phyloP scores from a whole-genome alignment of 2,797 vertebrate species.

The Rallus crepitans region DNA sequence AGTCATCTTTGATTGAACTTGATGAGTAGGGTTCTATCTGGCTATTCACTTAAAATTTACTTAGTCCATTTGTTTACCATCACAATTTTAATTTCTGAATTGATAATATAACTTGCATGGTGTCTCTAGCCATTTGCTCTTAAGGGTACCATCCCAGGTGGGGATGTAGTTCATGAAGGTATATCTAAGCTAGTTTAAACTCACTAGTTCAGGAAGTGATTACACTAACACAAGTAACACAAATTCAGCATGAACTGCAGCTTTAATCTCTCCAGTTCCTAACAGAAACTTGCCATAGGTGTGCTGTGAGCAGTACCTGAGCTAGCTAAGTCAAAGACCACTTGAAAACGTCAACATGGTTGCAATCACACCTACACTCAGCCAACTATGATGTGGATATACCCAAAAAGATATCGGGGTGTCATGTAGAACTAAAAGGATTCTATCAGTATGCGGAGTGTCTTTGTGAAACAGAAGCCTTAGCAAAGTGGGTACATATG shows the following conservation, averaged over 20 bases:
- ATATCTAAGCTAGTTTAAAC: neutral
- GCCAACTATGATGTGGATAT: neutral
- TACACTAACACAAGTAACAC: neutral
- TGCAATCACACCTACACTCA: neutral
- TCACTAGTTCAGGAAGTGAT: neutral
- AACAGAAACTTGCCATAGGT: neutral
- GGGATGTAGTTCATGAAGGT: neutral
- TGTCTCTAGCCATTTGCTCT: neutral
- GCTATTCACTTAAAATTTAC: neutral
- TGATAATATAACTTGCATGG: neutral
- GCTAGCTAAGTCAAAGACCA: neutral
- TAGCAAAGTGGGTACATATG: accelerated
- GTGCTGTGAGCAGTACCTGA: neutral
- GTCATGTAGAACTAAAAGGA: neutral
- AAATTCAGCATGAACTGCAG: neutral
- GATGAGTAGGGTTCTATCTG: neutral
- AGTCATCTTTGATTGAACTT: neutral
- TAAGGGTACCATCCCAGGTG: neutral
- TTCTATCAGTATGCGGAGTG: neutral
- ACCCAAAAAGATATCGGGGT: neutral
- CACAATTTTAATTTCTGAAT: neutral
- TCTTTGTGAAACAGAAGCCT: neutral
- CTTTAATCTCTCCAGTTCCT: neutral
- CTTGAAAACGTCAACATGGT: neutral
- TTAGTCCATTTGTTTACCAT: neutral